Evolutionary conservation across 23 tunicate species (phyloP), one percentile per base, ranked within the genome.

Genomic region (Phallusia fumigata): DNA sequence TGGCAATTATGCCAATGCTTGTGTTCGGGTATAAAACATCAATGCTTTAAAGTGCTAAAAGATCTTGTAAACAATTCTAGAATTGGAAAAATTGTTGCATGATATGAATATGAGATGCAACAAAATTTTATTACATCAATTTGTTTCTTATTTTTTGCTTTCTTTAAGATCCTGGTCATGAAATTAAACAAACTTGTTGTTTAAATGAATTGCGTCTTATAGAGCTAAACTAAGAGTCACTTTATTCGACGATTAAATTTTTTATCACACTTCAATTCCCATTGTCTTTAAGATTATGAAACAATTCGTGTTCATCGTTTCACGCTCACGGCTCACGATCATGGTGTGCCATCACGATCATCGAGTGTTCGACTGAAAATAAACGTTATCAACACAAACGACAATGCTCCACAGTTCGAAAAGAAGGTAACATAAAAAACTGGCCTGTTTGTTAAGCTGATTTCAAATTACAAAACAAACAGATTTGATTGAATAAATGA

Each of bases 211-310:
- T 10, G n/a, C n/a, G n/a, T n/a, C n/a, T n/a, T n/a, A n/a, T n/a
- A n/a, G n/a, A n/a, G n/a, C 18, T 77, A 77, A 77, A 33, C n/a
- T 36, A 35, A 33, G 0, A 36, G 22, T 33, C 0, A 19, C 18
- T 33, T n/a, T n/a, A n/a, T n/a, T n/a, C n/a, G n/a, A n/a, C n/a
- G n/a, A n/a, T n/a, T n/a, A n/a, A n/a, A n/a, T n/a, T n/a, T n/a
- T n/a, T n/a, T n/a, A n/a, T n/a, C n/a, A n/a, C n/a, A n/a, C n/a
- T n/a, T n/a, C n/a, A n/a, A n/a, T n/a, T n/a, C n/a, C n/a, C n/a
- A n/a, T n/a, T n/a, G n/a, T n/a, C 16, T 58, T 74, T 74, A 53
- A 92, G 97, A 92, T 80, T 87, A 73, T 87, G 97, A 92, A 80
- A 45, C 36, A 33, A 80, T 73, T 18, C 75, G 40, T 15, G 76